These are phyloP conservation scores for Hypotaenidia okinawae DNA, from an alignment of 2,797 vertebrate genomes.

Conservation along the genomic window DNA sequence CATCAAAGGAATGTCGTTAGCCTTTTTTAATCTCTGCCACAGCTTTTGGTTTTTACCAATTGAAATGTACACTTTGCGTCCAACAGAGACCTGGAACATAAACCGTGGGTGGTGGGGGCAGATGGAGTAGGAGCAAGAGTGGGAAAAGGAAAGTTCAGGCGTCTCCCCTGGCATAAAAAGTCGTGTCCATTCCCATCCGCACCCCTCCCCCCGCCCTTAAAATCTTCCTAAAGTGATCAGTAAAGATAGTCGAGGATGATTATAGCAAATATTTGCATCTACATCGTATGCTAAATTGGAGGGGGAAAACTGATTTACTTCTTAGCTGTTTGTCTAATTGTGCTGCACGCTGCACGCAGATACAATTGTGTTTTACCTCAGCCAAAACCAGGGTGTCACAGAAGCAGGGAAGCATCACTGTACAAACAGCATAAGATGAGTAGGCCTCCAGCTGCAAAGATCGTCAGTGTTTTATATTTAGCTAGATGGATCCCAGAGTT, in stretches of 20 bases:
- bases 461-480: not conserved
- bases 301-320: not conserved
- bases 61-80: constrained; percentile 28
- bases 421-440: not conserved
- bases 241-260: rapidly evolving
- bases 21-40: constrained; percentile 70
- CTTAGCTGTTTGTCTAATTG: not conserved
- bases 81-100: not conserved
- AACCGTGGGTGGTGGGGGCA: not conserved
- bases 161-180: not conserved
- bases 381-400: not conserved
- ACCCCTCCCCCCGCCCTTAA: rapidly evolving
- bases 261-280: not conserved
- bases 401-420: not conserved
- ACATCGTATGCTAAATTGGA: not conserved
- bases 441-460: constrained; percentile 27
- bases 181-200: not conserved
- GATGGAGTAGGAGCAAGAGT: not conserved
- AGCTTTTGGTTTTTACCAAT: constrained; percentile 54
- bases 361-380: not conserved
- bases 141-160: not conserved
- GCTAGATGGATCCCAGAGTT: not conserved
- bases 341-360: not conserved
- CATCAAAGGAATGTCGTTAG: constrained; percentile 75
- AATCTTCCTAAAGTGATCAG: not conserved